Percentiles rank a stretch among this genome's conserved stretches.
phyloP scores from a whole-genome alignment of 2,888 invertebrate species.

The Neelides folsomi region DNA sequence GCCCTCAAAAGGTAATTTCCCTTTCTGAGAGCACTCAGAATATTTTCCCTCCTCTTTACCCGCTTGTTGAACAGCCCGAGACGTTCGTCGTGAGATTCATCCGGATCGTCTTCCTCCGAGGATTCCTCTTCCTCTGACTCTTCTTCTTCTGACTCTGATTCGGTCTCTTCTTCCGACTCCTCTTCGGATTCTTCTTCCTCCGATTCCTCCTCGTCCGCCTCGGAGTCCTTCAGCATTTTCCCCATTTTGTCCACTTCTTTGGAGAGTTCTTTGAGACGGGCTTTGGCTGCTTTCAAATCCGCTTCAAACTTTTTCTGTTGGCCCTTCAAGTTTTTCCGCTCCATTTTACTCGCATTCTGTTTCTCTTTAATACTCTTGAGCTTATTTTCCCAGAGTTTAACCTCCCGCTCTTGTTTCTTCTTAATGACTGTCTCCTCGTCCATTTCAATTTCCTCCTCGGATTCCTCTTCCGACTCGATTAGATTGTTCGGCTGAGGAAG shows the following conservation, averaged over 20 bases:
- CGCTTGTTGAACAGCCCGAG: constrained; percentile 20
- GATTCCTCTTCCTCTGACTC: constrained; percentile 17
- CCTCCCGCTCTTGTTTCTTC: constrained; percentile 50
- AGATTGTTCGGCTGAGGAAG: neutral
- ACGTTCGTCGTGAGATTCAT: constrained; percentile 32
- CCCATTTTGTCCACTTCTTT: constrained; percentile 87
- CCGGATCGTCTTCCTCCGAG: constrained; percentile 10
- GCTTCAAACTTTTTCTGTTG: constrained; percentile 68
- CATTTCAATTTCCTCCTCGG: constrained; percentile 40
- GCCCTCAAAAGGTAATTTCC: constrained; percentile 76
- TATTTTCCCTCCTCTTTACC: constrained; percentile 53
- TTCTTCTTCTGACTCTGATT: constrained; percentile 13
- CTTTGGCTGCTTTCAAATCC: constrained; percentile 57
- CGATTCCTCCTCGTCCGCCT: constrained; percentile 24
- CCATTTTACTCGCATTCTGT: constrained; percentile 58
- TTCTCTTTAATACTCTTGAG: constrained; percentile 47
- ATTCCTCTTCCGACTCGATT: constrained; percentile 6
- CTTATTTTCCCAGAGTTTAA: constrained; percentile 50
- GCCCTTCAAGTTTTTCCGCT: constrained; percentile 61
- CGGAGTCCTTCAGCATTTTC: constrained; percentile 57
- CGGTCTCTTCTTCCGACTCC: constrained; percentile 15
- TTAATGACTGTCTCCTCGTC: constrained; percentile 46
- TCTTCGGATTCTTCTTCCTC: constrained; percentile 21
- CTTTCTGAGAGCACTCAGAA: constrained; percentile 67
- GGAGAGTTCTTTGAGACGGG: constrained; percentile 66